Evolutionary conservation across 1,140 invertebrate species (phyloP).

Genomic region (Euglossa dilemma): DNA sequence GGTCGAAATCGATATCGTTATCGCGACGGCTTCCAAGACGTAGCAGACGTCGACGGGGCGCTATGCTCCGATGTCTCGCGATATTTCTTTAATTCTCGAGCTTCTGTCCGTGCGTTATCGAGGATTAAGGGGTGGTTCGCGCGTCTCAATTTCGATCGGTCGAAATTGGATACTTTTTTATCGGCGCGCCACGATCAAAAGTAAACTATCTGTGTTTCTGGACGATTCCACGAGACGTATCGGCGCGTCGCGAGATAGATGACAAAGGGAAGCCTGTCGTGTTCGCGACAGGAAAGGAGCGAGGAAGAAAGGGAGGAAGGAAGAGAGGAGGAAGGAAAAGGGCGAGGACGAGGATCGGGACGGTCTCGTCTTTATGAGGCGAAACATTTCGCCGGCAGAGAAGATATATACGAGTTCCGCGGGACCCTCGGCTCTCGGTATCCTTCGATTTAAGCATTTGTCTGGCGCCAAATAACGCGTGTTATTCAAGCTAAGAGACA

Average conservation of each 20-base stretch:
- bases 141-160: background rate
- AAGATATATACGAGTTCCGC: constrained; percentile 56
- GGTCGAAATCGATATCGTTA: constrained; percentile 39
- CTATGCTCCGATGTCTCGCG: too few relatives aligned
- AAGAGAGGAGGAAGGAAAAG: constrained; percentile 2
- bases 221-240: constrained; percentile 41
- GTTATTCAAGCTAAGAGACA: constrained; percentile 70
- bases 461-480: constrained; percentile 73
- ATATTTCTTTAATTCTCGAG: too few relatives aligned
- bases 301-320: background rate
- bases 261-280: constrained; percentile 46
- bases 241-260: constrained; percentile 43
- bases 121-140: background rate
- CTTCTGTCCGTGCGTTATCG: too few relatives aligned
- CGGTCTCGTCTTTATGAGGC: constrained; percentile 52
- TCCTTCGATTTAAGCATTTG: constrained; percentile 68
- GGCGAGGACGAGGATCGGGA: background rate
- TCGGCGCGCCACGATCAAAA: constrained; percentile 16
- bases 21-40: background rate
- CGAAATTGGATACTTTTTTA: constrained; percentile 46
- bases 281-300: constrained; percentile 27
- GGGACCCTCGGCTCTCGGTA: constrained; percentile 33
- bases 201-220: constrained; percentile 33
- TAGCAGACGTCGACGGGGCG: too few relatives aligned
- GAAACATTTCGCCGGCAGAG: constrained; percentile 42